A percentile compares a stretch with the other conserved stretches of the same genome.
Conservation (phyloP, 2,113 vertebrate genomes). For the Myrmecophaga tridactyla region DNA sequence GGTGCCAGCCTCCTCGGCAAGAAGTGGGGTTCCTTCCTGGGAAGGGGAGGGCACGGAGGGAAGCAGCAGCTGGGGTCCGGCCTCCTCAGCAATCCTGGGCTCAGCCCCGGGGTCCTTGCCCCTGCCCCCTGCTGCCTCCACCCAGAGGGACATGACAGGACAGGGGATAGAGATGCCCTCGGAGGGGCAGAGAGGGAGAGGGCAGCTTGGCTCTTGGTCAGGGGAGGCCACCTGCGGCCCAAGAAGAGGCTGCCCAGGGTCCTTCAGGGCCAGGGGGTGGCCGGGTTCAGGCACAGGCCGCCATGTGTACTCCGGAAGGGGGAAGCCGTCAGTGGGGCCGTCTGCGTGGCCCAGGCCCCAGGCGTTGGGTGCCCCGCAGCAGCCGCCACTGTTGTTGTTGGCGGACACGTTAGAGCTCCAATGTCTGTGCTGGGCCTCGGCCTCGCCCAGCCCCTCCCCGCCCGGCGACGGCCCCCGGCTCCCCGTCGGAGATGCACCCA, state of each 20-base stretch:
- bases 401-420: slow-evolving; percentile 91
- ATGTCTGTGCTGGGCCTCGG: slow-evolving; percentile 77
- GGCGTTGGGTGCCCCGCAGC: background rate
- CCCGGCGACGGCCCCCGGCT: slow-evolving; percentile 51
- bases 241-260: slow-evolving; percentile 35
- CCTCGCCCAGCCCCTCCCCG: slow-evolving; percentile 48
- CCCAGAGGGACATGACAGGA: background rate
- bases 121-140: background rate
- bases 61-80: background rate
- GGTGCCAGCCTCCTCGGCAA: slow-evolving; percentile 61
- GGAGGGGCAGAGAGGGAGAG: background rate
- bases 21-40: slow-evolving; percentile 60
- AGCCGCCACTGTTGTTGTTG: slow-evolving; percentile 88
- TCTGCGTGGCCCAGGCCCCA: slow-evolving; percentile 7
- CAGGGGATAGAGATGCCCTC: background rate
- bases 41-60: slow-evolving; percentile 45
- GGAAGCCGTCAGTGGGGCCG: slow-evolving; percentile 70
- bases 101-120: background rate
- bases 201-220: background rate
- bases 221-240: background rate
- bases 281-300: background rate
- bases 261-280: slow-evolving; percentile 21
- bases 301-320: slow-evolving; percentile 42
- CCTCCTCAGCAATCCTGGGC: slow-evolving; percentile 37
- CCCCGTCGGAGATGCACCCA: slow-evolving; percentile 82